Percentiles rank a stretch among this genome's conserved stretches.
Evolutionary conservation across 2,888 invertebrate genomes (phyloP).

Genomic region (Papilio gigon): DNA sequence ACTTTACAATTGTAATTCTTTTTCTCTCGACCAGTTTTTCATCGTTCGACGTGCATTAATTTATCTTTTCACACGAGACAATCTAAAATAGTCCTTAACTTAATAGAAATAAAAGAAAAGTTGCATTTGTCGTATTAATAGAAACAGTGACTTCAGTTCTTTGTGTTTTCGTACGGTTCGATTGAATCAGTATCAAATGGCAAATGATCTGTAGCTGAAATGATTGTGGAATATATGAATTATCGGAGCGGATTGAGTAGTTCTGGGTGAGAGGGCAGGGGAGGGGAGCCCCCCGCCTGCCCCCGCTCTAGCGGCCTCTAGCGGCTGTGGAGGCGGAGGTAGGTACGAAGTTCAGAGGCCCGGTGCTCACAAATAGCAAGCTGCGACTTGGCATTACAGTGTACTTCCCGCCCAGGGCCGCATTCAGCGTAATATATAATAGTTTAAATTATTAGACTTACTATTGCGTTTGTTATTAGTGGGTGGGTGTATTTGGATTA

Average conservation of each 20-base stretch:
- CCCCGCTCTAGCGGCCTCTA: no score
- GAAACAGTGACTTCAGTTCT: constrained; percentile 3
- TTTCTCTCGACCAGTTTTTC: constrained; percentile 1
- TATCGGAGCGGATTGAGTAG: constrained; percentile 57
- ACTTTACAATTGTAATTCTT: not conserved
- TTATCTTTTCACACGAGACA: not conserved
- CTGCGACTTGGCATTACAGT: constrained; percentile 76
- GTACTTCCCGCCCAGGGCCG: constrained; percentile 69
- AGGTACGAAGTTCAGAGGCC: constrained; percentile 68
- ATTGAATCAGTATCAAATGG: constrained; percentile 42
- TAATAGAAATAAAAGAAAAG: not conserved
- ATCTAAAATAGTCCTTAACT: not conserved
- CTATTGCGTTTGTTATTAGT: not conserved
- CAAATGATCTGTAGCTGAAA: constrained; percentile 49
- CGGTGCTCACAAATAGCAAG: constrained; percentile 76
- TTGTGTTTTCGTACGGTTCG: constrained; percentile 22
- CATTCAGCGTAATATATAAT: constrained; percentile 47
- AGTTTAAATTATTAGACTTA: not conserved
- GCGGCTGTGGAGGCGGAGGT: constrained; percentile 51
- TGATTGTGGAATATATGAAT: constrained; percentile 59
- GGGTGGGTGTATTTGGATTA: no score
- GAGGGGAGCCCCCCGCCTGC: constrained; percentile 36
- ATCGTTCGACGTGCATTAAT: constrained; percentile 7
- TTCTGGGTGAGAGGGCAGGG: constrained; percentile 43
- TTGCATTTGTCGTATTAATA: not conserved